Base-by-base conservation (phyloP, 2,797 vertebrate genomes). In the Leucoraja ocellata region DNA sequence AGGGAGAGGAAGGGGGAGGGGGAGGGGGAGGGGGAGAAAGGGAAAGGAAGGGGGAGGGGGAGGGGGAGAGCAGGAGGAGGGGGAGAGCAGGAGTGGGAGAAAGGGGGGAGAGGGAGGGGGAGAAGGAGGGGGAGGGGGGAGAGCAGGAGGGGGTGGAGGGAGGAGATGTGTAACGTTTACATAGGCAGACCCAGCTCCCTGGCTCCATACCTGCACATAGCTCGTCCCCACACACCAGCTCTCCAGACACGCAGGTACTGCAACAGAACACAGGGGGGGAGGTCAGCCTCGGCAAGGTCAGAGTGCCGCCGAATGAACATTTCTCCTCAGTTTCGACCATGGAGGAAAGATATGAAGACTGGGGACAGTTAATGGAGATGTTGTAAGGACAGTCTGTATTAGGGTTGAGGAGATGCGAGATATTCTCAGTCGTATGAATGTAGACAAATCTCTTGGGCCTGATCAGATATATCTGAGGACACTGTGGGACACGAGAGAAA, bases 241-340 rank as follows among this genome's bases (percentile, higher is more conserved):
- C 94, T 77, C 98, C 98, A 13, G 96, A 95, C 9, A 79, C 36
- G 86, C 98, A 98, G 81, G 97, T 97, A 94, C 98, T 99, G 95
- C 76, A 93, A 74, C 32, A 93, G 78, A 94, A 93, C 1, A 80
- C 2, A n/a, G 54, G 28, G 46, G 46, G 6, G 10, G 21, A 4
- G 7, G 1, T 83, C 21, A 28, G 1, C 8, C 7, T 10, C 39
- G 11, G 39, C 16, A 54, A 23, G 18, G 39, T 23, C n/a, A 2
- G 11, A 36, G 77, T 76, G 74, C 23, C 23, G 18, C 21, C 39
- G 39, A 46, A 46, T 46, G 39, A 46, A 46, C 39, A 46, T 46
- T 46, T 46, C 39, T 46, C 39, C 39, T 46, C 39, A 46, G 39
- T 46, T 46, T 46, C 39, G 1, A 46, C 39, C 39, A 46, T 46